Evolutionary conservation across 1,140 invertebrate genomes (phyloP).

Genomic region (Chymomyza costata): DNA sequence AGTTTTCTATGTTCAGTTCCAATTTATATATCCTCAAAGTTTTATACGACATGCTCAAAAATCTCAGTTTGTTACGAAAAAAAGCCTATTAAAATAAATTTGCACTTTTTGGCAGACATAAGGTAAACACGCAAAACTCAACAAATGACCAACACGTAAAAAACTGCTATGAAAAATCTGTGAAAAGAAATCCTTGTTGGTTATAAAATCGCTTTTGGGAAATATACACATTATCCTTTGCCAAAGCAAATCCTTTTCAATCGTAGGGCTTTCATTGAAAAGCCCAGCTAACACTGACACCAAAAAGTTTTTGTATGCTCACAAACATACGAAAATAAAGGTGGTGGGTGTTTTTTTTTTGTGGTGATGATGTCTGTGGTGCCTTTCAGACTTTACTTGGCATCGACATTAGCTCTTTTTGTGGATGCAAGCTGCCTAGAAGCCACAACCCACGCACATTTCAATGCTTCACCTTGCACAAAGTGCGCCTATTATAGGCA

Average conservation of each 20-base stretch:
- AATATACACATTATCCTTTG: slow-evolving; percentile 28
- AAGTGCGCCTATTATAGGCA: slow-evolving; percentile 27
- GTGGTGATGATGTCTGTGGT: not conserved
- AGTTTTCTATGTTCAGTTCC: not conserved
- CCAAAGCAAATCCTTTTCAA: slow-evolving; percentile 45
- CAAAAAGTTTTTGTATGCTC: slow-evolving; percentile 35
- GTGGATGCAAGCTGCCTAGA: no score
- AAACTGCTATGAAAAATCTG: slow-evolving; percentile 4
- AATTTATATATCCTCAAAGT: not conserved
- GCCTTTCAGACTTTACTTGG: slow-evolving; percentile 12
- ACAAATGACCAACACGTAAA: slow-evolving; percentile 28
- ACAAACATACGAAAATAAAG: slow-evolving; percentile 23
- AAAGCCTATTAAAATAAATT: no score
- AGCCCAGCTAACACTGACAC: slow-evolving; percentile 26
- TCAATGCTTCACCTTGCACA: slow-evolving; percentile 48
- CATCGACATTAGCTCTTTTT: slow-evolving; percentile 28
- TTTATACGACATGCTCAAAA: no score
- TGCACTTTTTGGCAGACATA: no score
- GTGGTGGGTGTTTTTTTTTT: slow-evolving; percentile 12
- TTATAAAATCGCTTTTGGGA: slow-evolving; percentile 30
- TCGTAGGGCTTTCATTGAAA: slow-evolving; percentile 36
- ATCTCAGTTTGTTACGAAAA: no score
- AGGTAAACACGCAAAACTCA: no score
- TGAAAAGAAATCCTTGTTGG: slow-evolving; percentile 30
- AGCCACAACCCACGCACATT: no score